phyloP scores from a whole-genome alignment of 1,140 invertebrate genomes.

The Mylabris phalerata region DNA sequence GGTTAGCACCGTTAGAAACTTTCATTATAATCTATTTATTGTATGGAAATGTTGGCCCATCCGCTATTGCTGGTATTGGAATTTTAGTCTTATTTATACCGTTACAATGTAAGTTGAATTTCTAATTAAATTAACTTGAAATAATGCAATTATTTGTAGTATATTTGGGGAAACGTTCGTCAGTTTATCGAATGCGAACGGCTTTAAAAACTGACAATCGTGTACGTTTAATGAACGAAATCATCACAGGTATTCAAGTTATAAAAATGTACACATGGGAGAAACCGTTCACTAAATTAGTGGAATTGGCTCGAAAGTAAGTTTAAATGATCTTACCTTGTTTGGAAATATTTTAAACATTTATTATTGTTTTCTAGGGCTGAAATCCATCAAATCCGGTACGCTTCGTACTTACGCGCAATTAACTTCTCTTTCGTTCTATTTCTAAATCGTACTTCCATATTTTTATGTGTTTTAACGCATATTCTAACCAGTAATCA shows the following conservation, averaged over 20 bases:
- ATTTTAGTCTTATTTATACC: constrained; percentile 53
- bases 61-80: constrained; percentile 66
- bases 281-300: constrained; percentile 46
- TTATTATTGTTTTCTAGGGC: background rate
- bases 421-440: constrained; percentile 62
- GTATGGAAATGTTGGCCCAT: constrained; percentile 61
- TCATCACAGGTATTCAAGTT: constrained; percentile 67
- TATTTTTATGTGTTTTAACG: constrained; percentile 67
- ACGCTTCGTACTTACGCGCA: constrained; percentile 61
- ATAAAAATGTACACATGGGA: constrained; percentile 88
- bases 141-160: constrained; percentile 9
- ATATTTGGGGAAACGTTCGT: constrained; percentile 44
- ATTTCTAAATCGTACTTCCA: constrained; percentile 63
- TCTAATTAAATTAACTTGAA: background rate
- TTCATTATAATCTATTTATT: constrained; percentile 67
- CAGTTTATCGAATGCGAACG: constrained; percentile 46
- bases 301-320: constrained; percentile 35
- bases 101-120: constrained; percentile 45
- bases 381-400: constrained; percentile 46
- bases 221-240: constrained; percentile 67
- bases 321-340: background rate
- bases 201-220: constrained; percentile 59
- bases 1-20: constrained; percentile 73
- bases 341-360: constrained; percentile 5
- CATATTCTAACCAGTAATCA: constrained; percentile 60